Evolutionary conservation across 2,888 invertebrate genomes (phyloP), one percentile per base, ranked within the genome.

Genomic region (Panzeria rudis): DNA sequence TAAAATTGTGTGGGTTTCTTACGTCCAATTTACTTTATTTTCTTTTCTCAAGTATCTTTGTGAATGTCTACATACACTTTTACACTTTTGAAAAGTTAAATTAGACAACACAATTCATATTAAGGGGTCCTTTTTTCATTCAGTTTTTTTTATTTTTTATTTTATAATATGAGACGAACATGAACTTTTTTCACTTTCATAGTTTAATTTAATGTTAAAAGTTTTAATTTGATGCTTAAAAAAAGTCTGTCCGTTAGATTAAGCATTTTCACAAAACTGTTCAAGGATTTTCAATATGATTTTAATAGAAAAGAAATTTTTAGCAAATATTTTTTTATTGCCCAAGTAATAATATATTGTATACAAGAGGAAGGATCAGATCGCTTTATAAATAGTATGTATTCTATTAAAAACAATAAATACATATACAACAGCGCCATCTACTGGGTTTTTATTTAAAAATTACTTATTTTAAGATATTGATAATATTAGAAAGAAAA

Each of bases 1-100:
- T 41, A 52, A 84, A 72, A 78, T 47, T 77, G 82, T 75, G 82
- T 85, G 78, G 78, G 78, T 82, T 78, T 35, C 75, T 71, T 75
- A 75, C 75, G 78, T 75, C 56, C 82, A 82, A 79, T 82, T 85
- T 82, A 78, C 73, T 82, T 82, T 75, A 38, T 29, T 72, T 78
- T 83, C 61, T 17, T 76, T 20, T 50, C 20, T 78, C 41, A 61
- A 68, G 81, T 68, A 23, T 64, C 62, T 76, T 23, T 75, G 29
- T 56, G 17, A 23, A n/a, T n/a, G 32, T 47, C 0, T 17, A 20
- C 17, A 50, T 17, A 23, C 15, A 41, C 23, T 32, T 32, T 52
- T 52, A 52, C 4, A 13, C 25, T 9, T 9, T 54, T 35, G n/a
- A 29, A 29, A 59, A 20, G 17, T 59, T 17, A 59, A 59, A 59